A percentile compares a stretch with the other conserved stretches of the same genome.
These are phyloP conservation scores for Panopea generosa DNA, from an alignment of 2,888 invertebrate species.

Conservation along the genomic window DNA sequence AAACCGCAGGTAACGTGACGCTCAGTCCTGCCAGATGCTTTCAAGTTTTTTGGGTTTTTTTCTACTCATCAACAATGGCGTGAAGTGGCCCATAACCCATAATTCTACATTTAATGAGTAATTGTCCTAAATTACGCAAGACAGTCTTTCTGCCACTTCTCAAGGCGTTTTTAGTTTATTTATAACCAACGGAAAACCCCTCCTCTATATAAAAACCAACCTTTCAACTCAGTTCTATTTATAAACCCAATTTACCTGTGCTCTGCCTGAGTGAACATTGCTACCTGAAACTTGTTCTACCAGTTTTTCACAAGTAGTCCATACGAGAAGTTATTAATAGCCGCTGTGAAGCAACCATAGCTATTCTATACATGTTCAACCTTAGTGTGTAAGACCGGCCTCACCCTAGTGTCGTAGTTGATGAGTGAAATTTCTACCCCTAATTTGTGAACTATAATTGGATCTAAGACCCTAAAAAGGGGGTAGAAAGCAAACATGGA, in stretches of 20 bases:
- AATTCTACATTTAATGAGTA: too few species aligned
- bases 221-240: constrained; percentile 27
- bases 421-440: constrained; percentile 37
- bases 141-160: too few species aligned
- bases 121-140: too few species aligned
- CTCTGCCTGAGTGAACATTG: constrained; percentile 34
- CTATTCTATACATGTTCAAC: constrained; percentile 63
- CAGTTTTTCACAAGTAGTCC: constrained; percentile 49
- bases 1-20: too few species aligned
- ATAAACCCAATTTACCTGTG: constrained; percentile 47
- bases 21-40: too few species aligned
- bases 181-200: constrained; percentile 46
- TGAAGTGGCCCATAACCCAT: too few species aligned
- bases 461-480: constrained; percentile 40
- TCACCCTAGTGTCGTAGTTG: too few species aligned
- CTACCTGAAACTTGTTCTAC: constrained; percentile 65
- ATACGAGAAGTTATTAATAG: constrained; percentile 40
- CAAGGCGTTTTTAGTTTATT: too few species aligned
- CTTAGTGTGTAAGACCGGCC: too few species aligned
- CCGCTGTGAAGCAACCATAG: constrained; percentile 47
- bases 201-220: constrained; percentile 22
- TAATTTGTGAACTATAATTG: constrained; percentile 27
- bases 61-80: too few species aligned
- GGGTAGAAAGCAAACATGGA: constrained; percentile 60
- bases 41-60: too few species aligned